Conservation (phyloP, 2,888 invertebrate species). For the Aspidiotus rigidus region DNA sequence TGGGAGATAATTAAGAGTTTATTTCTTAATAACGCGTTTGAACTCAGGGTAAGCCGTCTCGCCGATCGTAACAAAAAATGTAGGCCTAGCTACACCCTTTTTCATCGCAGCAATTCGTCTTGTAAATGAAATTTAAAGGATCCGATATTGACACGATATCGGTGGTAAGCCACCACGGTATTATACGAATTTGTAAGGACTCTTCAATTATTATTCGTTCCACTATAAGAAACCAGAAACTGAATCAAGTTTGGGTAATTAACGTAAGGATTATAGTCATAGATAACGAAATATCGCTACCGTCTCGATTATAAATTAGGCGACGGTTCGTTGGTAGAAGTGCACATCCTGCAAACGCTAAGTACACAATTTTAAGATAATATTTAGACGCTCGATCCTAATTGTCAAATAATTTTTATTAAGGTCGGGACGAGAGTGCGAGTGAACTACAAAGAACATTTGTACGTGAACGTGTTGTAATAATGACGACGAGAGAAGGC, state of each 20-base stretch:
- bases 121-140: too few species aligned
- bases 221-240: background rate
- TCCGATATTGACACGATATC: too few species aligned
- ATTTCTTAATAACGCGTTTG: too few species aligned
- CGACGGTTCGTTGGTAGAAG: background rate
- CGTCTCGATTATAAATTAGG: background rate
- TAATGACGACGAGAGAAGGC: background rate
- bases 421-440: background rate
- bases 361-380: background rate
- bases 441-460: slow-evolving; percentile 1
- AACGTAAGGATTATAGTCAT: background rate
- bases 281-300: background rate
- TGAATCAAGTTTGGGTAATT: slow-evolving; percentile 12
- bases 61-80: too few species aligned
- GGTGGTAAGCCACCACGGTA: too few species aligned
- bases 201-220: too few species aligned
- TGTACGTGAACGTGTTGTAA: slow-evolving; percentile 20
- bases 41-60: too few species aligned
- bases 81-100: too few species aligned
- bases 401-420: slow-evolving; percentile 32
- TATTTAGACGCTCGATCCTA: slow-evolving; percentile 18
- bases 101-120: too few species aligned
- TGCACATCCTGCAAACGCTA: background rate
- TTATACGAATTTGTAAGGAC: too few species aligned
- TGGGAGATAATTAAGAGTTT: too few species aligned